Conservation (phyloP, 2,888 invertebrate genomes). For the Monochamus alternatus region DNA sequence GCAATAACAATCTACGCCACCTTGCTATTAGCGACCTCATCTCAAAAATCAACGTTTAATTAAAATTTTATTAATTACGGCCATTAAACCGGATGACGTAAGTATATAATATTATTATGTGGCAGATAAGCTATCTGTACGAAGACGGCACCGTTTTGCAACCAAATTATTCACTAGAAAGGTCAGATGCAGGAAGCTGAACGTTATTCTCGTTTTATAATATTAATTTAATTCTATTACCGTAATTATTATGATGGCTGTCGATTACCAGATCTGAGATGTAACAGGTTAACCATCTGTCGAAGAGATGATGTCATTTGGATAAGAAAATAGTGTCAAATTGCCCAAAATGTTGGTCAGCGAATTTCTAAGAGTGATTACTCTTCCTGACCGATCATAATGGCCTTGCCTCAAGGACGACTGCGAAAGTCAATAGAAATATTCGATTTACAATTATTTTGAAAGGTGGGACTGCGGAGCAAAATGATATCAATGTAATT, state of each 20-base stretch:
- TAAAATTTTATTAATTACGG: slow-evolving; percentile 26
- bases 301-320: no score
- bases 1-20: not conserved
- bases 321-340: no score
- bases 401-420: no score
- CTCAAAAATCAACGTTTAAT: slow-evolving; percentile 19
- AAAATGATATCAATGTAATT: no score
- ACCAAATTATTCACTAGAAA: slow-evolving; percentile 17
- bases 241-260: not conserved
- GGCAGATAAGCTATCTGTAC: slow-evolving; percentile 17
- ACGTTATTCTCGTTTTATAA: slow-evolving; percentile 13
- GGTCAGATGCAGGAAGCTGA: slow-evolving; percentile 21
- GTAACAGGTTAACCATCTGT: no score
- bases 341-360: no score
- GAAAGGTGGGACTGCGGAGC: no score
- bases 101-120: slow-evolving; percentile 16
- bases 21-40: slow-evolving; percentile 13
- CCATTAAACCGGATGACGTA: slow-evolving; percentile 16
- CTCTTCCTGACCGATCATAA: no score
- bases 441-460: no score
- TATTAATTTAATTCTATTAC: slow-evolving; percentile 18
- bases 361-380: no score
- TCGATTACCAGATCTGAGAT: not conserved
- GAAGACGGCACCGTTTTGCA: slow-evolving; percentile 26
- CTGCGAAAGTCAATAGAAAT: no score